phyloP scores from a whole-genome alignment of 2,113 vertebrate genomes.

The Trichechus manatus region DNA sequence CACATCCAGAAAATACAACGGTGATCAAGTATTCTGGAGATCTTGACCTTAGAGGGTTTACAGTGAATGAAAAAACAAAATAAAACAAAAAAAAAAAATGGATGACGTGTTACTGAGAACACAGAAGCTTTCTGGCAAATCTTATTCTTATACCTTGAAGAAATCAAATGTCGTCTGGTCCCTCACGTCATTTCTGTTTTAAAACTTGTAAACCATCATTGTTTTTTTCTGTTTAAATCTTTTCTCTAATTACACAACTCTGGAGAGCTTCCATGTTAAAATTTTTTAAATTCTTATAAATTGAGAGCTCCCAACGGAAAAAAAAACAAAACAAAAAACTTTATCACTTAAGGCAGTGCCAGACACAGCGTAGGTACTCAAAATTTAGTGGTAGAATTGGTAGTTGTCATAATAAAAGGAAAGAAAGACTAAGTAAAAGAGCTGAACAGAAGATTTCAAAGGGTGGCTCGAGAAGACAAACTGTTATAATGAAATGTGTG shows the following conservation, averaged over 20 bases:
- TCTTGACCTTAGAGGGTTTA: not conserved
- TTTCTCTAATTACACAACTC: not conserved
- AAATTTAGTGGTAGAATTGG: not conserved
- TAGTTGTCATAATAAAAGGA: not conserved
- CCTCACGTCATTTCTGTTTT: slow-evolving; percentile 24
- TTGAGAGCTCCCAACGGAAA: not conserved
- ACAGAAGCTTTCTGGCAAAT: not conserved
- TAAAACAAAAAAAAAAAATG: too few species aligned
- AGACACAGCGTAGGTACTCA: not conserved
- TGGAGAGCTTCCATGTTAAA: not conserved
- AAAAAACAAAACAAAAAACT: too few species aligned
- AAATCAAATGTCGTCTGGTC: not conserved
- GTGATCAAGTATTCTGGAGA: not conserved
- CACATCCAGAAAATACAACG: not conserved
- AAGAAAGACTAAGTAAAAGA: too few species aligned
- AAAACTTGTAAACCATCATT: not conserved
- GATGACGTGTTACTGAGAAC: not conserved
- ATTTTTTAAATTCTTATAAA: not conserved
- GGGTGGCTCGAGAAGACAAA: too few species aligned
- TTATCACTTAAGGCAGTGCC: not conserved
- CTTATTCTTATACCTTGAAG: not conserved
- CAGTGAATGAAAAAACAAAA: not conserved
- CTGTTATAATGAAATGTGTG: too few species aligned
- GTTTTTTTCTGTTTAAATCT: not conserved
- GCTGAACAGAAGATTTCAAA: too few species aligned